Conservation (phyloP, 1,140 invertebrate species). For the Papilio machaon region DNA sequence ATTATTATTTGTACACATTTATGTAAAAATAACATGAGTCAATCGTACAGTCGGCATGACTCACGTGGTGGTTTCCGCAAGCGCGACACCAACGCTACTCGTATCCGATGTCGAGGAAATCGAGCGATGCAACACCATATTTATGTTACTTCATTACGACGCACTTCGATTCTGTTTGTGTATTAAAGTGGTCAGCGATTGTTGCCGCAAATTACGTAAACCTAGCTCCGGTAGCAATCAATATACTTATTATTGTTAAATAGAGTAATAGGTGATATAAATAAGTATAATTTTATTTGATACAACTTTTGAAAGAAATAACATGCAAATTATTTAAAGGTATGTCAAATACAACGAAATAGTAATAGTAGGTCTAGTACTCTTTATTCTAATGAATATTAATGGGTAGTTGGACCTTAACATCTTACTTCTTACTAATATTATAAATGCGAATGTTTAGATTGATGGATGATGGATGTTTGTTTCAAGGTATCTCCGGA, state of each 20-base stretch:
- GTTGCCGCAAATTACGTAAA: background rate
- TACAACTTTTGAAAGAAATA: too few relatives aligned
- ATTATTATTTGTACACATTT: too few relatives aligned
- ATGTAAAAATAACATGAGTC: background rate
- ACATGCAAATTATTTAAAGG: too few relatives aligned
- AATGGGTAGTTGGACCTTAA: too few relatives aligned
- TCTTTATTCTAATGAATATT: too few relatives aligned
- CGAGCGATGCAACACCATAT: constrained; percentile 16
- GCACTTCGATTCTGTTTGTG: background rate
- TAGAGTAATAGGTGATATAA: background rate
- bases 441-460: too few relatives aligned
- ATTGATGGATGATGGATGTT: too few relatives aligned
- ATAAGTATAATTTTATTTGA: background rate
- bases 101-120: constrained; percentile 25
- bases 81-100: background rate
- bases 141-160: constrained; percentile 5
- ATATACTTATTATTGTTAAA: background rate
- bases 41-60: background rate
- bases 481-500: too few relatives aligned
- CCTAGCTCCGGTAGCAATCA: background rate
- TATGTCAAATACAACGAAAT: too few relatives aligned
- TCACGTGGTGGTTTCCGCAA: constrained; percentile 1
- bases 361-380: too few relatives aligned
- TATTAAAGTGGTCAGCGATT: background rate
- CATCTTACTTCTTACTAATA: too few relatives aligned